Base-by-base conservation (phyloP, 2,797 vertebrate species). In the Podarcis lilfordi region DNA sequence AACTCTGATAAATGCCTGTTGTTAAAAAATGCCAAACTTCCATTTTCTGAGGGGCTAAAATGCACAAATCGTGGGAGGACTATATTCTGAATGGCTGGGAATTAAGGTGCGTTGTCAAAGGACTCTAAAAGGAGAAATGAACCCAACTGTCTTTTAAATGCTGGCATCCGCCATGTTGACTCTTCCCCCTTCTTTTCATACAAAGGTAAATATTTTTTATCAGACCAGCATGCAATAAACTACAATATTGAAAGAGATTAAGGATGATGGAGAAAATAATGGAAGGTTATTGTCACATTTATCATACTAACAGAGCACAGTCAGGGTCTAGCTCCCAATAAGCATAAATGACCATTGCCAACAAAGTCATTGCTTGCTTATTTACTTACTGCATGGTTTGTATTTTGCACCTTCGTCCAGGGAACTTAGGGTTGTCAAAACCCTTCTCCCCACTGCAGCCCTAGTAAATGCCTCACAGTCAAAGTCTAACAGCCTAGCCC, bases 21-120 rank as follows among this genome's bases (percentile, higher is more conserved):
- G 72, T 19, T 81, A 40, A 87, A 78, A 74, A 64, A 17, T 7
- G 23, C 86, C 72, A 32, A 86, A n/a, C 8, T 93, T 82, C 77
- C 3, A 27, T 91, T 88, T 84, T 64, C 50, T 32, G 5, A 29
- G 21, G 8, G 29, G 23, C 29, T 88, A 89, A 79, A 81, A 81
- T 71, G 7, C 2, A 85, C 86, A 83, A 83, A 13, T 72, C 4
- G 77, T 0, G 0, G 19, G 21, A 40, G 19, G 25, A 40, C 29
- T 43, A 69, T 4, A 25, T 19, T 29, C 19, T 72, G 19, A 78
- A 29, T 2, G 6, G 3, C 80, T 89, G 77, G 17, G 5, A 68
- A 84, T 93, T 82, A 78, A 86, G n/a, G 0, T 2, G 5, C 0
- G 0, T 29, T 87, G 1, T 87, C 59, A n/a, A 0, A 40, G 3